A percentile compares a stretch with the other conserved stretches of the same genome.
Conservation (phyloP, 35 echinoderm and acorn worm species). For the Heliocidaris tuberculata region DNA sequence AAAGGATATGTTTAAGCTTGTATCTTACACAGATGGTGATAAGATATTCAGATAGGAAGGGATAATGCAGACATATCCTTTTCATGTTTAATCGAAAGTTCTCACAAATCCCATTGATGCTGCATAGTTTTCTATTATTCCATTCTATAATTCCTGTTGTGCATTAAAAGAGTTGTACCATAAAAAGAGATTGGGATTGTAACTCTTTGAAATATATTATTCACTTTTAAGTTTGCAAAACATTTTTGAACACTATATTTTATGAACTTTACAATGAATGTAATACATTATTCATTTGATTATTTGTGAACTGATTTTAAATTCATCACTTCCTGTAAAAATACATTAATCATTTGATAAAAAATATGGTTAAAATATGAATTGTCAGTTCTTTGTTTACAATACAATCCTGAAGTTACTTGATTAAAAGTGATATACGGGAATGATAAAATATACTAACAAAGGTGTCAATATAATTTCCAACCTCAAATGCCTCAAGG, state of each 20-base stretch:
- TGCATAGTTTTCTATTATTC: not conserved
- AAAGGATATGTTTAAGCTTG: not conserved
- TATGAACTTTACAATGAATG: not conserved
- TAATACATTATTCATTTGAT: not conserved
- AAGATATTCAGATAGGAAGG: too few relatives aligned
- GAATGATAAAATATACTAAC: not conserved
- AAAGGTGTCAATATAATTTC: too few relatives aligned
- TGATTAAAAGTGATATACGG: not conserved
- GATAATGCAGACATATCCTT: not conserved
- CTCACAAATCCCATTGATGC: not conserved
- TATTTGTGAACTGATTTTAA: not conserved
- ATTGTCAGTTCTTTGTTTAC: not conserved
- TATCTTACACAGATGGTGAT: not conserved
- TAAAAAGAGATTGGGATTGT: not conserved
- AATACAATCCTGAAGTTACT: not conserved
- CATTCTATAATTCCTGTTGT: too few relatives aligned
- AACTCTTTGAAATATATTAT: not conserved
- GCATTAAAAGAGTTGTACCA: too few relatives aligned
- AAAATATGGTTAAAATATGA: not conserved
- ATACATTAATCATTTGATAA: not conserved
- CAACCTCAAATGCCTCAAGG: not conserved
- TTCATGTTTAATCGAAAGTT: not conserved
- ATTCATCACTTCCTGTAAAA: not conserved
- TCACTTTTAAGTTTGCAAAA: not conserved
- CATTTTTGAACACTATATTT: not conserved